Evolutionary conservation across 2,797 vertebrate genomes (phyloP), one percentile per base, ranked within the genome.

Genomic region (Amazona ochrocephala): DNA sequence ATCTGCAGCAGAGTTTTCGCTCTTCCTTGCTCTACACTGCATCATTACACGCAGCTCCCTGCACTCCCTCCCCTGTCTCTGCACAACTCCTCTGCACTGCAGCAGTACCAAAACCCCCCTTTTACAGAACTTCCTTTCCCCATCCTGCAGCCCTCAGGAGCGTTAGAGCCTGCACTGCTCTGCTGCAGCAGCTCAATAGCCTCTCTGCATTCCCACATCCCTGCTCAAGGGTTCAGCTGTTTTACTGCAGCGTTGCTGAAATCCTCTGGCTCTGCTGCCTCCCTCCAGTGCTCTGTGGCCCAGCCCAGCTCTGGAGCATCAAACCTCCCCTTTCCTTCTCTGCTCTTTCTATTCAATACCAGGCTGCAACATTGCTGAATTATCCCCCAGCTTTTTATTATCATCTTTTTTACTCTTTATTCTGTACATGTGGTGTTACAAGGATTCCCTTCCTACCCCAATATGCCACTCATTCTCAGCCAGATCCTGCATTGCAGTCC

Each of bases 11-110:
- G 90, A 92, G 87, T 84, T 96, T 84, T 74, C 54, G 86, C 92
- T 93, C 81, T 82, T 61, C 60, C 90, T 83, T 19, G 61, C 80
- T 87, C 91, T 87, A 91, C 93, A 76, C 54, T 93, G 94, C 95
- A 97, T 94, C 94, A 85, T 7, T 41, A 21, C 87, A n/a, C 2
- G 1, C 32, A 80, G 44, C 27, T 87, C 56, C 78, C 94, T 65
- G 89, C 85, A 12, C 3, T 91, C 85, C 89, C 93, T 96, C 94
- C 87, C 87, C 2, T 37, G 3, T 29, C 93, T 91, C 89, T 10
- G 77, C 90, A 56, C 90, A 37, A 24, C 90, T 80, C 51, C 84
- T 85, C 92, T 94, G 94, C 95, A 97, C 94, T 96, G 96, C 96
- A 97, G 94, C 87, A 45, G 6, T 30, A 32, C 77, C 73, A 20